Evolutionary conservation across 2,888 invertebrate genomes (phyloP), one percentile per base, ranked within the genome.

Genomic region (Nomada lathburiana): DNA sequence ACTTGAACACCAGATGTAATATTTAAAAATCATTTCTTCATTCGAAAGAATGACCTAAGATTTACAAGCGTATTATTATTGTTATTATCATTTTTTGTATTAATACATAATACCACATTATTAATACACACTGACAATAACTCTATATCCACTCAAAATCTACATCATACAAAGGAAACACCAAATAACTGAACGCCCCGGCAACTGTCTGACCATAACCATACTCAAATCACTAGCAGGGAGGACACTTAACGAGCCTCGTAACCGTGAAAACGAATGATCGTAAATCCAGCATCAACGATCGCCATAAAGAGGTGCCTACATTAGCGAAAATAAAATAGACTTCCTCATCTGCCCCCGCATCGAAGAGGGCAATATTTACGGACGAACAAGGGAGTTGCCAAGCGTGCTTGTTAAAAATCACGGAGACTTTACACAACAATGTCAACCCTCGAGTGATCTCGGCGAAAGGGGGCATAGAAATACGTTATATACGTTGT

Each of bases 391-490:
- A 42, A 55, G 16, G 50, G 57, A 20, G 55, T 44, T 53, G 23
- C 16, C 16, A 11, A 13, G 26, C 36, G 50, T n/a, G 70, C 78
- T 85, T 59, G 75, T 85, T 85, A 82, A 76, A 76, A 82, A 85
- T 75, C 76, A 53, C 55, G 72, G 47, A 64, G 50, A 78, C 55
- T 57, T 50, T 57, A n/a, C 50, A 23, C 26, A 23, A 47, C 57
- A 13, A 23, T 4, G 26, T 16, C 50, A 26, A 50, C 20, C 18
- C 42, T 23, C 55, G 63, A 47, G 53, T 16, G 13, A 53, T 23
- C 50, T 47, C 53, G 63, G 13, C 11, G n/a, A 23, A 62, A 13
- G 55, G 53, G n/a, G 7, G n/a, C 67, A 53, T 76, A 63, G 73
- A 85, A 76, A 76, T 70, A 67, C 47, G 16, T 10, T 78, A 26